phyloP scores from a whole-genome alignment of 2,888 invertebrate species.

The Microchrysa polita region DNA sequence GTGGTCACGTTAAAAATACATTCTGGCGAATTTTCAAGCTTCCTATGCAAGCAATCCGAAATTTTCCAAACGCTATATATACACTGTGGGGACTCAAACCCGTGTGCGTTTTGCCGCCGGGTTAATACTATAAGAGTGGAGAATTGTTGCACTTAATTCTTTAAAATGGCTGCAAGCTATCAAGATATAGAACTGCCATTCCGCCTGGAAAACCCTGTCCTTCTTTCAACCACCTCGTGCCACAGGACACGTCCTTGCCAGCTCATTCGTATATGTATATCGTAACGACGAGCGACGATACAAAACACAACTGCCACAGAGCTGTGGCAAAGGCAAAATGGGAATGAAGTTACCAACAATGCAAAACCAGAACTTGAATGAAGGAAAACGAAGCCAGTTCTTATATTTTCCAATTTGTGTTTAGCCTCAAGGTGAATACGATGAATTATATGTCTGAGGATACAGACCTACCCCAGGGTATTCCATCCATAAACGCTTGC shows the following conservation, averaged over 20 bases:
- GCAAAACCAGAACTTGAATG: constrained; percentile 43
- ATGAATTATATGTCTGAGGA: constrained; percentile 55
- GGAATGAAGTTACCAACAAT: constrained; percentile 38
- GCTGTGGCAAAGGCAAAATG: constrained; percentile 21
- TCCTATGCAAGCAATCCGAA: constrained; percentile 19
- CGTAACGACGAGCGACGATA: neutral
- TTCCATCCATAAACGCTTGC: constrained; percentile 40
- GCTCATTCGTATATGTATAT: neutral
- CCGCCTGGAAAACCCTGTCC: constrained; percentile 5
- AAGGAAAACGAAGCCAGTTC: constrained; percentile 54
- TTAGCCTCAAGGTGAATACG: constrained; percentile 53
- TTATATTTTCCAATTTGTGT: constrained; percentile 56
- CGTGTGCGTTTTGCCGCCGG: constrained; percentile 30
- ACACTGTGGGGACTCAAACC: constrained; percentile 19
- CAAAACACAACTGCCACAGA: neutral
- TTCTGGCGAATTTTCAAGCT: constrained; percentile 31
- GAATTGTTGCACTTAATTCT: constrained; percentile 47
- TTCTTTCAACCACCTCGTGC: constrained; percentile 27
- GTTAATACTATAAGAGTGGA: constrained; percentile 41
- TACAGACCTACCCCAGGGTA: constrained; percentile 48
- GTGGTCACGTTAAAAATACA: neutral
- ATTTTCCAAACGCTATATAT: neutral
- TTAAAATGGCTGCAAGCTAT: constrained; percentile 37
- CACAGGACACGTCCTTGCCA: constrained; percentile 25
- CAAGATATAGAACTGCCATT: constrained; percentile 38